phyloP scores from a whole-genome alignment of 2,797 vertebrate species.

The Kryptolebias ocellatus region DNA sequence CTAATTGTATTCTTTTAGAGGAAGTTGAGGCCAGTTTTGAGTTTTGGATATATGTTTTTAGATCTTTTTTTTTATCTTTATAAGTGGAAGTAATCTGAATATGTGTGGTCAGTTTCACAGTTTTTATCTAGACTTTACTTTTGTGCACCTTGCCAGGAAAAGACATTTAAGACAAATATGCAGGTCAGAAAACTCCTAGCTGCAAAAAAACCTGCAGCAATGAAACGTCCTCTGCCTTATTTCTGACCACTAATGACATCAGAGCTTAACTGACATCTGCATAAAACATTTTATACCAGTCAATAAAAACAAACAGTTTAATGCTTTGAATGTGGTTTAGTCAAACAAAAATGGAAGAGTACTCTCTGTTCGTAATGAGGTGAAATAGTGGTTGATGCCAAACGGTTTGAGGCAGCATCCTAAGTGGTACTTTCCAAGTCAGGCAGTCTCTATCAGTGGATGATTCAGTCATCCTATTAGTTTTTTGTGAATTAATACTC shows the following conservation, averaged over 20 bases:
- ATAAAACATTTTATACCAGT: neutral
- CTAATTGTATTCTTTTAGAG: no score
- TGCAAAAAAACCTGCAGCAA: neutral
- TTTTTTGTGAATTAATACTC: neutral
- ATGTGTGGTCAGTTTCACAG: no score
- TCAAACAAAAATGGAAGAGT: neutral
- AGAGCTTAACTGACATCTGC: slow-evolving; percentile 1
- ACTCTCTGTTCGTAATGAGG: slow-evolving; percentile 11
- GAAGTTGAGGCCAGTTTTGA: no score
- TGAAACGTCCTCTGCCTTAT: slow-evolving; percentile 8
- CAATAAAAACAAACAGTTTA: neutral
- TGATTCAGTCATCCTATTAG: neutral
- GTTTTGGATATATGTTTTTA: no score
- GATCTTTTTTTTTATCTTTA: no score
- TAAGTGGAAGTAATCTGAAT: no score
- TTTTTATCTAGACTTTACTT: no score
- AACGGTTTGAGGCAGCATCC: slow-evolving; percentile 3
- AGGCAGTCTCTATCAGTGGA: neutral
- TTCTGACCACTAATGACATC: slow-evolving; percentile 12
- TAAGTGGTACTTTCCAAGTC: slow-evolving; percentile 17
- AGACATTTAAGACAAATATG: neutral
- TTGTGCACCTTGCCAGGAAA: neutral
- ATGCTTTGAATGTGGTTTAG: neutral
- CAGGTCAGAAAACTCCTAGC: neutral
- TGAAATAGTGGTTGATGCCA: slow-evolving; percentile 9